A percentile compares a stretch with the other conserved stretches of the same genome.
These are phyloP conservation scores for Alitta virens DNA, from an alignment of 2,888 invertebrate genomes.

Conservation along the genomic window DNA sequence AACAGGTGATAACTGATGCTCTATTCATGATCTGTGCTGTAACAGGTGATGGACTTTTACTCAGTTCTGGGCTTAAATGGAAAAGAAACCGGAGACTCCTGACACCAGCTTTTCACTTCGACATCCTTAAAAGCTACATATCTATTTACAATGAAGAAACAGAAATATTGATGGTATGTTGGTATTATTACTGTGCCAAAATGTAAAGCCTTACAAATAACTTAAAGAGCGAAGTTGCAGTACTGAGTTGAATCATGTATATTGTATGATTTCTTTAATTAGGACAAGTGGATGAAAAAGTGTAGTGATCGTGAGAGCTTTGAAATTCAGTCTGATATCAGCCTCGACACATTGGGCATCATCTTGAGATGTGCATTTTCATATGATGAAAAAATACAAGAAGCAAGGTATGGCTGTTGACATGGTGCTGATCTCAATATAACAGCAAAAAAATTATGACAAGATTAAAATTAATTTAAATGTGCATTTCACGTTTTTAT, in stretches of 20 bases:
- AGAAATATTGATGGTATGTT: constrained; percentile 14
- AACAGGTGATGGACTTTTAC: constrained; percentile 18
- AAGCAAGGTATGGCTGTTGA: constrained; percentile 33
- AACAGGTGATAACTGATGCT: neutral
- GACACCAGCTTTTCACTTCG: constrained; percentile 22
- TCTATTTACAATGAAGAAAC: constrained; percentile 12
- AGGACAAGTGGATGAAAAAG: constrained; percentile 31
- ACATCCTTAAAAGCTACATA: constrained; percentile 21
- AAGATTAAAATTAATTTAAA: too few relatives aligned
- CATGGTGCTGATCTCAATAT: too few relatives aligned
- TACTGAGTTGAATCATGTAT: neutral
- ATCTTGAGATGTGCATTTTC: constrained; percentile 46
- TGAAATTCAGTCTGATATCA: constrained; percentile 31
- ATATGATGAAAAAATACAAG: constrained; percentile 37
- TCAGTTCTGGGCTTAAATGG: constrained; percentile 20
- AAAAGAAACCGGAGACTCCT: constrained; percentile 17
- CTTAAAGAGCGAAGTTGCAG: neutral
- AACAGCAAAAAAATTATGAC: too few relatives aligned
- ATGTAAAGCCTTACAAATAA: neutral
- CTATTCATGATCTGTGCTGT: neutral
- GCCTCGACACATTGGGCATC: constrained; percentile 39
- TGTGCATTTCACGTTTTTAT: too few relatives aligned
- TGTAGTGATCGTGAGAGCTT: constrained; percentile 30
- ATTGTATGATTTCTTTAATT: neutral
- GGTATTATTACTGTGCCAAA: too few relatives aligned